These are phyloP conservation scores for Cyclophora punctaria DNA, from an alignment of 2,888 invertebrate genomes.

Conservation along the genomic window DNA sequence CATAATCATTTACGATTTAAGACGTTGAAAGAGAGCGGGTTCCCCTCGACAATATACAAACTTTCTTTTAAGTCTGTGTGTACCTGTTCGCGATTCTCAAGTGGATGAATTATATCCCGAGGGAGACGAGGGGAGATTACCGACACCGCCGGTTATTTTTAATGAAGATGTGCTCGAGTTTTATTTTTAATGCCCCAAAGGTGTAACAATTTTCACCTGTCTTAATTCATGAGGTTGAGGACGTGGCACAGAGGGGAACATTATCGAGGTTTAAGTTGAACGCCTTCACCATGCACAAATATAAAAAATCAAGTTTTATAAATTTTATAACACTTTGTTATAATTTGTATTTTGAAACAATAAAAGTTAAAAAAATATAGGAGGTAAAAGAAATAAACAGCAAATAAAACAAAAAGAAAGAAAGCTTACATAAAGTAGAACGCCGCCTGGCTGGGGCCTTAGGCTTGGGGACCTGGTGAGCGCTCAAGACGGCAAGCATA, in stretches of 20 bases:
- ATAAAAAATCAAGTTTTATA: conserved; percentile 1
- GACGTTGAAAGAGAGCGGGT: conserved; percentile 55
- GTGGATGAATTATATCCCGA: conserved; percentile 71
- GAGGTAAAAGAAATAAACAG: conserved; percentile 28
- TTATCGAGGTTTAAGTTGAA: not conserved
- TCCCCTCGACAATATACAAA: conserved; percentile 64
- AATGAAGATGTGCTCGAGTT: conserved; percentile 63
- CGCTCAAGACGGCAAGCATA: conserved; percentile 72
- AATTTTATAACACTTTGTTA: conserved; percentile 2
- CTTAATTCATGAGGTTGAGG: conserved; percentile 12
- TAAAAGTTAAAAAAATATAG: conserved; percentile 19
- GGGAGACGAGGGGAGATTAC: conserved; percentile 57
- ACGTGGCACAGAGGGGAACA: not conserved
- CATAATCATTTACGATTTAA: conserved; percentile 72
- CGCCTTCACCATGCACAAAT: too few species aligned
- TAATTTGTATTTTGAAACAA: conserved; percentile 9
- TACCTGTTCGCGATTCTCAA: conserved; percentile 70
- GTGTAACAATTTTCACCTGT: conserved; percentile 59
- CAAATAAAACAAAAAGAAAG: conserved; percentile 68
- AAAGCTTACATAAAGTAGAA: conserved; percentile 72
- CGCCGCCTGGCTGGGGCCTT: conserved; percentile 73
- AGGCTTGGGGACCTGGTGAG: conserved; percentile 71
- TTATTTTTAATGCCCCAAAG: conserved; percentile 56
- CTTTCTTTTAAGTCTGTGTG: conserved; percentile 70
- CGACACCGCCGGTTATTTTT: conserved; percentile 53